Percentiles rank a stretch among this genome's conserved stretches.
Evolutionary conservation across 2,797 vertebrate species (phyloP).

Genomic region (Fistularia commersonii): DNA sequence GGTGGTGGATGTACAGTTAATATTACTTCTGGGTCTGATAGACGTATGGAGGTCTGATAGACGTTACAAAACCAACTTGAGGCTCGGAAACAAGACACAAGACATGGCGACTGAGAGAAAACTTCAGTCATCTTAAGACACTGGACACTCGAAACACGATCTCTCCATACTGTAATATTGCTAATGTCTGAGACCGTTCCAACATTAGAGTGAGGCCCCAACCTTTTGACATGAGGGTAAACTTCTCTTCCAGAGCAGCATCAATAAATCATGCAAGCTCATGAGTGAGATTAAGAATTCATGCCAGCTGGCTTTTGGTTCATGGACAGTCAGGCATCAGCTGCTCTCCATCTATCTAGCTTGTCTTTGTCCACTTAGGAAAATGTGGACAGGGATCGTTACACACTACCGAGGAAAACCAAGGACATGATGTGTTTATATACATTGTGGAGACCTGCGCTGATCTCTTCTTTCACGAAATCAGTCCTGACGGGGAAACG

Average conservation of each 20-base stretch:
- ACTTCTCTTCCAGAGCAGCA: slow-evolving; percentile 62
- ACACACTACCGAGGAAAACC: slow-evolving; percentile 13
- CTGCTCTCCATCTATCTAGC: slow-evolving; percentile 26
- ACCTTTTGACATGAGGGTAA: slow-evolving; percentile 43
- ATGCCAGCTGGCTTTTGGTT: slow-evolving; percentile 67
- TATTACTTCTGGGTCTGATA: too few species aligned
- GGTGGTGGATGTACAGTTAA: slow-evolving; percentile 18
- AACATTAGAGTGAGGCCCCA: background rate
- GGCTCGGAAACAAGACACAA: slow-evolving; percentile 4
- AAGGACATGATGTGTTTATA: slow-evolving; percentile 21
- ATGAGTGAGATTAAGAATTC: slow-evolving; percentile 75
- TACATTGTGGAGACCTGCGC: background rate
- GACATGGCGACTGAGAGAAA: slow-evolving; percentile 34
- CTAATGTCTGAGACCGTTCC: slow-evolving; percentile 21
- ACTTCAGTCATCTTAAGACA: slow-evolving; percentile 28
- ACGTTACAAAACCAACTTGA: slow-evolving; percentile 25
- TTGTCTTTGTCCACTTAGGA: slow-evolving; percentile 34
- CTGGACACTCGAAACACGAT: slow-evolving; percentile 50
- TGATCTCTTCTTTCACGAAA: background rate
- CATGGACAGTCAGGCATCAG: slow-evolving; percentile 39
- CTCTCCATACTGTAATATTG: slow-evolving; percentile 12
- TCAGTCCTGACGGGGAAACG: too few species aligned
- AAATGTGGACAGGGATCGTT: slow-evolving; percentile 15
- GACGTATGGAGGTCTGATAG: too few species aligned
- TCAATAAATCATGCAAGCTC: slow-evolving; percentile 75